Evolutionary conservation across 1,140 invertebrate species (phyloP), one percentile per base, ranked within the genome.

Genomic region (Solenopsis invicta): DNA sequence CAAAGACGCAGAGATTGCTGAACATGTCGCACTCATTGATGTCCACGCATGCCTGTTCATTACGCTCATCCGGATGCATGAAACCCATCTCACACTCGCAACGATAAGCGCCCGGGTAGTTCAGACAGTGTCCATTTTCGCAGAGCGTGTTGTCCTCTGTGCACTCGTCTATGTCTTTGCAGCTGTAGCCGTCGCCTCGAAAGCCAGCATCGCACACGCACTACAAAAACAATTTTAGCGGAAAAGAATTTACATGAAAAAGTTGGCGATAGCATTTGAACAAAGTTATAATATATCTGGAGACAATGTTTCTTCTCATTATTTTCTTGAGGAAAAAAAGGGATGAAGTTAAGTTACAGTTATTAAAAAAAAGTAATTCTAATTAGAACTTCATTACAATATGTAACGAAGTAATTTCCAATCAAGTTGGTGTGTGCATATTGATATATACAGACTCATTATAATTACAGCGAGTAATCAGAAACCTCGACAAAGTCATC

Each of bases 21-120:
- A 99, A 98, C 95, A 98, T 97, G 41, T 97, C 96, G 93, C 99
- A 99, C 94, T 99, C 99, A 93, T 99, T 97, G 34, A 99, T 98
- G 94, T 99, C 99, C 75, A 97, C 96, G 94, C 98, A 99, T 3
- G 96, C 96, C 87, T 97, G 97, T 91, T 98, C 96, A 89, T 97
- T 96, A 52, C 94, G 96, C 18, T 96, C 96, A 87, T 97, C 96
- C 0, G 97, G 97, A 91, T 98, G 97, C 94, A 98, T 98, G 94
- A 97, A 97, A 2, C 97, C 97, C 97, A 97, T 97, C 89, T 97
- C 97, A 94, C 98, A 99, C 91, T 98, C 98, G 95, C 98, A 99
- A 76, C 97, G 96, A 93, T 97, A 99, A 0, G 97, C 97, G 1
- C 98, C 98, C 1, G 97, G 97, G 88, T 97, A 97, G 94, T 99